Evolutionary conservation across 2,888 invertebrate species (phyloP), one percentile per base, ranked within the genome.

Genomic region (Diarsia dahlii): DNA sequence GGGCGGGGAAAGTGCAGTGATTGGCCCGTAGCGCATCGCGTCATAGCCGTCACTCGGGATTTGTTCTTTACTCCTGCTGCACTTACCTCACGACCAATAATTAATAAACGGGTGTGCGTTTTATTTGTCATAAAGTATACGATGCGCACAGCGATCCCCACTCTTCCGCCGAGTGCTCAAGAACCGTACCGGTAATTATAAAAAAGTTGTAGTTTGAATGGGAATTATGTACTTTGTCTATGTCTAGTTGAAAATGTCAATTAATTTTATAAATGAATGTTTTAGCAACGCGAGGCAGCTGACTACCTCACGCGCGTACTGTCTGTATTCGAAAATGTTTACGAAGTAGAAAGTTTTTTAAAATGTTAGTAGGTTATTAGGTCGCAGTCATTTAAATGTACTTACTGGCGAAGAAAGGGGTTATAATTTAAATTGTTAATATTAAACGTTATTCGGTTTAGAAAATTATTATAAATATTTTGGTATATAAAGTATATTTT

Each of bases 401-500:
- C 82, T 82, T 82, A 82, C 60, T 76, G 56, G 74, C 12, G 20
- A 78, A 74, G 85, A 71, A 76, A 76, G 68, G 80, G 80, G 23
- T n/a, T 74, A 79, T 79, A 79, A 68, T 74, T 70, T 62, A 45
- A 64, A 68, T 9, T 67, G 28, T 65, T 69, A 74, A 69, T 82
- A 50, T 68, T 64, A 68, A 67, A 83, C 79, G 76, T 82, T 83
- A 76, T 68, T 83, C 71, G 48, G 62, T 76, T 83, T 74, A n/a
- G n/a, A n/a, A n/a, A n/a, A n/a, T n/a, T n/a, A n/a, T n/a, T 76
- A 66, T 74, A 83, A 74, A 79, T 75, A 76, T 80, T 80, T 82
- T 80, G 54, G 18, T 71, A 74, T 13, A 71, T 52, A 64, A n/a
- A n/a, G 10, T 0, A n/a, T n/a, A n/a, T 23, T 54, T 28, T 39